phyloP scores from a whole-genome alignment of 2,113 vertebrate species.

The Leuciscus idus region DNA sequence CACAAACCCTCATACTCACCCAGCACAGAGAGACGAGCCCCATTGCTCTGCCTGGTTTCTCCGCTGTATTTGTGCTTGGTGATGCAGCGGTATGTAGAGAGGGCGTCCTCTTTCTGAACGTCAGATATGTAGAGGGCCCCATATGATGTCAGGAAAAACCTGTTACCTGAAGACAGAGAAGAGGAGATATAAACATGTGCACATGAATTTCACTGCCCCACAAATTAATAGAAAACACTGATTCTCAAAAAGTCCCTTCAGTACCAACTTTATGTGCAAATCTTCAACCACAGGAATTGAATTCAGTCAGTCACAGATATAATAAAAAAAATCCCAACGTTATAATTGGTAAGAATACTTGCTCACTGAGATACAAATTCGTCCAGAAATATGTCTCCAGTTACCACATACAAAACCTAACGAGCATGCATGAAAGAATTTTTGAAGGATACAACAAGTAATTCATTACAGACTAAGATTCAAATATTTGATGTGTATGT shows the following conservation, averaged over 20 bases:
- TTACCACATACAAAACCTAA: background rate
- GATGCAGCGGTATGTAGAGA: constrained; percentile 98
- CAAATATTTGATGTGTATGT: constrained; percentile 69
- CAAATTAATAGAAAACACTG: background rate
- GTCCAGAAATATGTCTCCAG: background rate
- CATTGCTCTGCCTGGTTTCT: constrained; percentile 97
- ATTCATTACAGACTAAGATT: constrained; percentile 53
- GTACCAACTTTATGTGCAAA: background rate
- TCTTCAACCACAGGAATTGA: background rate
- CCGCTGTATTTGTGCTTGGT: constrained; percentile 99
- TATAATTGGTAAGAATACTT: background rate
- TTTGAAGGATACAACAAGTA: constrained; percentile 9
- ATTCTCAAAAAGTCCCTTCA: background rate
- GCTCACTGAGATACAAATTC: background rate
- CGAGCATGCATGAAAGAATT: background rate
- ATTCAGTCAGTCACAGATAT: background rate
- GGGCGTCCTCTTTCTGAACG: constrained; percentile 98
- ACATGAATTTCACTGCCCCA: background rate
- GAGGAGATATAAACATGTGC: background rate
- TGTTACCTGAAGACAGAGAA: constrained; percentile 83
- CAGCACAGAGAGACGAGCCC: constrained; percentile 95
- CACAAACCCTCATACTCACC: constrained; percentile 74
- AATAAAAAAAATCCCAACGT: background rate
- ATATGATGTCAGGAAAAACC: constrained; percentile 93
- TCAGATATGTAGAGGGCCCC: constrained; percentile 99